Evolutionary conservation across 2,888 invertebrate species (phyloP).

Genomic region (Mamestra brassicae): DNA sequence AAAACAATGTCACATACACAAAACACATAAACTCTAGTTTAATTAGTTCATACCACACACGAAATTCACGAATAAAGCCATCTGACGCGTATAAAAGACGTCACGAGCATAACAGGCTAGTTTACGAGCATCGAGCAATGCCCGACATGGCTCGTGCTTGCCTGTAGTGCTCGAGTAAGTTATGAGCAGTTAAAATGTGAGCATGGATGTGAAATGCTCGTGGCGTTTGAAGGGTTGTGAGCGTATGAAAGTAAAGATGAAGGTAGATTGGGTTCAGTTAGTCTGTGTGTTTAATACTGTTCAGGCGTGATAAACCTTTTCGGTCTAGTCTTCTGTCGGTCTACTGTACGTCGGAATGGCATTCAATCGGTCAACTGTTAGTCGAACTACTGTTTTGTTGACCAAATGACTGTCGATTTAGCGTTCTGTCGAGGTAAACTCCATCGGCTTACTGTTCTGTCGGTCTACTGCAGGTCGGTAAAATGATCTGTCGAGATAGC

Average conservation of each 20-base stretch:
- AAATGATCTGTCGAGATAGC: too few species aligned
- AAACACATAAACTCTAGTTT: conserved; percentile 37
- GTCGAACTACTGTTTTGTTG: too few species aligned
- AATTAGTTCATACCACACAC: conserved; percentile 38
- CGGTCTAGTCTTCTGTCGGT: too few species aligned
- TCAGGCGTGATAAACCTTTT: too few species aligned
- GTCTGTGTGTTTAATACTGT: not conserved
- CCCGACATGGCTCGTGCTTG: conserved; percentile 49
- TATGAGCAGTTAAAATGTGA: conserved; percentile 60
- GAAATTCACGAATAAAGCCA: conserved; percentile 46
- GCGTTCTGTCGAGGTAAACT: too few species aligned
- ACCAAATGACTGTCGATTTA: too few species aligned
- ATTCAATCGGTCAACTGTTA: too few species aligned
- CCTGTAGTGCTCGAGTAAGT: conserved; percentile 50
- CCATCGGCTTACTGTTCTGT: too few species aligned
- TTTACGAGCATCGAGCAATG: conserved; percentile 54
- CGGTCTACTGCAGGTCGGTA: too few species aligned
- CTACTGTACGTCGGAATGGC: too few species aligned
- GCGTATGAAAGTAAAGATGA: not conserved
- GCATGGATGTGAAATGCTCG: conserved; percentile 48
- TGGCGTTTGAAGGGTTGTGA: conserved; percentile 33
- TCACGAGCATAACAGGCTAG: conserved; percentile 43
- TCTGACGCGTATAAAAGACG: conserved; percentile 41
- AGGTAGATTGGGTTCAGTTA: not conserved
- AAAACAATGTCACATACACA: conserved; percentile 32